Percentiles rank a stretch among this genome's conserved stretches.
Evolutionary conservation across 2,888 invertebrate genomes (phyloP).

Genomic region (Epicampocera succincta): DNA sequence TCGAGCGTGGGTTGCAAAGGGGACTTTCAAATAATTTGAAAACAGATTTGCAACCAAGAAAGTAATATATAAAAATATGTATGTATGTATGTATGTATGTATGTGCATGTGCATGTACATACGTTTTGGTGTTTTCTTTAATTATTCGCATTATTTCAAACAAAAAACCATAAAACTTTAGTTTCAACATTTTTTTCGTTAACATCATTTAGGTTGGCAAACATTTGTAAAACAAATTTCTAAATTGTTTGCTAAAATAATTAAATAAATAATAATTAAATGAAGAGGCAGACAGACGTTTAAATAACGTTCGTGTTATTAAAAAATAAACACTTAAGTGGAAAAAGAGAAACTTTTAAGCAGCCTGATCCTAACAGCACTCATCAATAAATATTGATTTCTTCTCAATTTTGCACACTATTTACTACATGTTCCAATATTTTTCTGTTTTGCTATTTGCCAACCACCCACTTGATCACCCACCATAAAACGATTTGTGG

Average conservation of each 20-base stretch:
- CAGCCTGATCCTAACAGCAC: slow-evolving; percentile 26
- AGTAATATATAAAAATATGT: no score
- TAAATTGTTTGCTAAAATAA: slow-evolving; percentile 22
- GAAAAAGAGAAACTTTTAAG: slow-evolving; percentile 48
- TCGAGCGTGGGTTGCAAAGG: no score
- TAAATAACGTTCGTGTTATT: slow-evolving; percentile 16
- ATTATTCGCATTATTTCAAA: slow-evolving; percentile 35
- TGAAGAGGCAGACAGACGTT: slow-evolving; percentile 13
- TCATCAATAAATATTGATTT: slow-evolving; percentile 39
- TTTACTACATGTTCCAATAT: not conserved
- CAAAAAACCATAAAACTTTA: slow-evolving; percentile 56
- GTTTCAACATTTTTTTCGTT: no score
- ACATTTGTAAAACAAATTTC: slow-evolving; percentile 44
- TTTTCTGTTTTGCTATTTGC: not conserved
- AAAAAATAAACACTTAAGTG: slow-evolving; percentile 7
- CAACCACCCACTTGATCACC: slow-evolving; percentile 50
- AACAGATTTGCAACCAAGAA: no score
- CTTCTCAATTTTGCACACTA: not conserved
- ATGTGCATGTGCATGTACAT: no score
- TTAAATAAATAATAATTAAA: slow-evolving; percentile 32
- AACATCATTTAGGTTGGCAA: slow-evolving; percentile 37
- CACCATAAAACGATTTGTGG: slow-evolving; percentile 25
- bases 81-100: no score
- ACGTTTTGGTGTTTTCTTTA: not conserved
- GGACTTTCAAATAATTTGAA: no score